Conservation (phyloP, 2,113 vertebrate species). For the Odobenus rosmarus region DNA sequence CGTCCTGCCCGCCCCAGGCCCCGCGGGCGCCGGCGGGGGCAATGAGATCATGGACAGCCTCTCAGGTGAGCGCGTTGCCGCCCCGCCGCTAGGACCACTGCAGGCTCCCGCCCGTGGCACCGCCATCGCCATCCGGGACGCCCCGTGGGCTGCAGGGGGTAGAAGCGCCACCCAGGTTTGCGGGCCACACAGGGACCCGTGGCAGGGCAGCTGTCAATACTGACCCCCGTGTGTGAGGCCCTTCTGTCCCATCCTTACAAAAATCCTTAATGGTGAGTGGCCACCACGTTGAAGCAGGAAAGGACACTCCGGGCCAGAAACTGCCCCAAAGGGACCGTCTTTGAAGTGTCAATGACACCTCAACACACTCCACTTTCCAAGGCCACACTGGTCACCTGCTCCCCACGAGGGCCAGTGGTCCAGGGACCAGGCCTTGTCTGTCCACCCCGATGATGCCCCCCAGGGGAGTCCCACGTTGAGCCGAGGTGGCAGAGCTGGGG, state of each 20-base stretch:
- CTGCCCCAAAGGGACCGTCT: neutral
- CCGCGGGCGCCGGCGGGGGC: constrained; percentile 86
- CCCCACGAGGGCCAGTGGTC: neutral
- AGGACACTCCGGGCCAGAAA: neutral
- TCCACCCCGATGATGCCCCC: neutral
- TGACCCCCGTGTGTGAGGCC: neutral
- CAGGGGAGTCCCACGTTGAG: neutral
- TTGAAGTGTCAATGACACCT: neutral
- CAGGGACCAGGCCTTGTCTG: neutral
- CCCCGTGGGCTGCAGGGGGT: neutral
- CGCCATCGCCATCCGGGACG: too few species aligned
- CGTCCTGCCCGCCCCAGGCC: constrained; percentile 86
- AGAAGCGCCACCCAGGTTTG: neutral
- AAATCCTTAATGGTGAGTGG: neutral
- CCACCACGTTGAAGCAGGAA: neutral
- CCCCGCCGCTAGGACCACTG: too few species aligned
- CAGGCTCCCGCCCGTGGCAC: neutral
- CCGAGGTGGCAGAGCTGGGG: neutral
- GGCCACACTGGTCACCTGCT: neutral
- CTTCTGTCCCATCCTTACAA: too few species aligned
- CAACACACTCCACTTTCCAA: neutral
- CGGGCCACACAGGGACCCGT: neutral
- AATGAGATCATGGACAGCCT: constrained; percentile 92
- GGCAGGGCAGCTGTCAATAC: neutral
- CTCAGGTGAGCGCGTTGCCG: constrained; percentile 87